Percentiles rank a stretch among this genome's conserved stretches.
Conservation (phyloP, 2,888 invertebrate genomes). For the Troilus luridus region DNA sequence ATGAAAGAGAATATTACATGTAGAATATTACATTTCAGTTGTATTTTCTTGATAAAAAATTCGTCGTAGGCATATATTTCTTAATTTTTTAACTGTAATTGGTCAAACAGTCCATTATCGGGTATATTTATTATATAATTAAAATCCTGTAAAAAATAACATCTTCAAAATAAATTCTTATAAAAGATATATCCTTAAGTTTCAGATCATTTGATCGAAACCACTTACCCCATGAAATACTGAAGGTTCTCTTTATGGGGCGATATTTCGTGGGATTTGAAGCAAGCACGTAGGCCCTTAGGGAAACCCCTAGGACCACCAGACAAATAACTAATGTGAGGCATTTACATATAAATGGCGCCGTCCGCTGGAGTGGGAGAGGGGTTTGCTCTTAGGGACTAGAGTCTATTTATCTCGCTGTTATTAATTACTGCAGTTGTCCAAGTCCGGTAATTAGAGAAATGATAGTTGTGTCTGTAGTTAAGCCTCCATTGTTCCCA, state of each 20-base stretch:
- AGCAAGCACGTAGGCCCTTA: not conserved
- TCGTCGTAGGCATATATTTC: too few species aligned
- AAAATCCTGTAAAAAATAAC: too few species aligned
- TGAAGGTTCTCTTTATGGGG: not conserved
- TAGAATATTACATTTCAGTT: too few species aligned
- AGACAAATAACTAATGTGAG: constrained; percentile 6
- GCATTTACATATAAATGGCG: not conserved
- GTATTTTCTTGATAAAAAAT: too few species aligned
- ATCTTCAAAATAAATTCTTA: too few species aligned
- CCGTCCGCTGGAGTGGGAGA: not conserved
- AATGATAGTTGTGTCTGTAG: not conserved
- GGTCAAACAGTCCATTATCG: too few species aligned
- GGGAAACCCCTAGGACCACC: not conserved
- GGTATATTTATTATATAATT: too few species aligned
- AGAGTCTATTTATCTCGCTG: not conserved
- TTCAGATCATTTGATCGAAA: too few species aligned
- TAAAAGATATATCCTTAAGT: too few species aligned
- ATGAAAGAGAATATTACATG: too few species aligned
- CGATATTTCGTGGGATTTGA: not conserved
- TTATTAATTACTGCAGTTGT: not conserved
- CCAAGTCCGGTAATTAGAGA: not conserved
- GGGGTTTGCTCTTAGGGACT: not conserved
- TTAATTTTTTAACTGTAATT: too few species aligned
- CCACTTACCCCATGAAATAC: too few species aligned
- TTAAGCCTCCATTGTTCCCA: not conserved